Evolutionary conservation across 2,888 invertebrate species (phyloP).

Genomic region (Netelia fuscicornis): DNA sequence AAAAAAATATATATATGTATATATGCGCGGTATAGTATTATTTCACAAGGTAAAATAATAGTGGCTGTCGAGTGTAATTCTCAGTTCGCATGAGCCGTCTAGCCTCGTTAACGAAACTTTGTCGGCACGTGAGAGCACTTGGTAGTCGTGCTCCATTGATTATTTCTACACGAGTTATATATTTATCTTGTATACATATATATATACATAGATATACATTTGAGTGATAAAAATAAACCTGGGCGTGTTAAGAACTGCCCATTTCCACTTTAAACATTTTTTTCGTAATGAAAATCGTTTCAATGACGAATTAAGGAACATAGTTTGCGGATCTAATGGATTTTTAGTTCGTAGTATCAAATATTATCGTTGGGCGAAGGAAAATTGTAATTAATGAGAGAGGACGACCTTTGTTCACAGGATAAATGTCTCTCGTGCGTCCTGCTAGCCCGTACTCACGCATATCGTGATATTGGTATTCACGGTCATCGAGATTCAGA

Average conservation of each 20-base stretch:
- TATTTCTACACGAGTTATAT: neutral
- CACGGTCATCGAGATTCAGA: conserved; percentile 47
- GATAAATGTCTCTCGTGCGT: neutral
- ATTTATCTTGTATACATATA: neutral
- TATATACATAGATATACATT: neutral
- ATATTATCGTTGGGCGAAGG: neutral
- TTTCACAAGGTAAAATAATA: conserved; percentile 62
- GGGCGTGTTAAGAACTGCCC: neutral
- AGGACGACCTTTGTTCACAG: conserved; percentile 47
- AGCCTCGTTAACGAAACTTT: conserved; percentile 61
- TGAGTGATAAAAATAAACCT: conserved; percentile 12
- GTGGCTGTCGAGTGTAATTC: conserved; percentile 48
- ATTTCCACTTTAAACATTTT: neutral
- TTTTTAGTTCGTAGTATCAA: too few species aligned
- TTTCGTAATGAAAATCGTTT: neutral
- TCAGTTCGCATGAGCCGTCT: conserved; percentile 26
- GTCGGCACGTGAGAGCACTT: conserved; percentile 34
- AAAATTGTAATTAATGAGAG: neutral
- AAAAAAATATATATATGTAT: neutral
- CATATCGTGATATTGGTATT: conserved; percentile 53
- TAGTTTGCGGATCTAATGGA: neutral
- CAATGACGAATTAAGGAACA: neutral
- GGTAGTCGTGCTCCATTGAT: conserved; percentile 29
- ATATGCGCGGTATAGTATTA: conserved; percentile 11
- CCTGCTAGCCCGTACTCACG: conserved; percentile 32